These are phyloP conservation scores for Chrosomus eos DNA, from an alignment of 2,797 vertebrate species.

Conservation along the genomic window DNA sequence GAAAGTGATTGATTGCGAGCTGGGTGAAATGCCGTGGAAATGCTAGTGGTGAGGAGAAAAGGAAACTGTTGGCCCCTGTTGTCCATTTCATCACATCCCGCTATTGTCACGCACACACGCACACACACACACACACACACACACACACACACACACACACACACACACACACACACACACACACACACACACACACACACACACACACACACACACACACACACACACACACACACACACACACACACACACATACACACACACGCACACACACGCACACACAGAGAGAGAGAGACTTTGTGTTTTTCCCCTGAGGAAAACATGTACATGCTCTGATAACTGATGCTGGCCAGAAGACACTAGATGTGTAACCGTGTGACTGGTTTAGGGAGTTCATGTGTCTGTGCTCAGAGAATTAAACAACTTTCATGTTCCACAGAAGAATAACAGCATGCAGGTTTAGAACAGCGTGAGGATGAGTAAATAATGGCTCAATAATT, in stretches of 20 bases:
- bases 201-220: constrained; percentile 52
- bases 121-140: constrained; percentile 17
- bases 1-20: constrained; percentile 34
- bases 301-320: constrained; percentile 21
- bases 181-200: neutral
- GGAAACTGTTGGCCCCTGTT: constrained; percentile 37
- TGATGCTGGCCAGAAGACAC: constrained; percentile 43
- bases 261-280: too few species aligned
- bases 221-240: neutral
- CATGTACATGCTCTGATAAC: constrained; percentile 55
- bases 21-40: constrained; percentile 46
- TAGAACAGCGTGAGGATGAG: neutral
- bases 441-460: neutral
- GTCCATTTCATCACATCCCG: constrained; percentile 67
- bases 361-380: constrained; percentile 2
- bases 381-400: neutral
- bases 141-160: neutral
- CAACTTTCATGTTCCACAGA: neutral
- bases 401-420: neutral
- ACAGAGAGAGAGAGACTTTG: too few species aligned
- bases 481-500: neutral
- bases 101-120: constrained; percentile 66
- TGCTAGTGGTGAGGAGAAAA: constrained; percentile 43
- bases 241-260: neutral
- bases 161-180: constrained; percentile 2